These are phyloP conservation scores for Prionailurus viverrinus DNA, from an alignment of 2,113 vertebrate species.

Conservation along the genomic window DNA sequence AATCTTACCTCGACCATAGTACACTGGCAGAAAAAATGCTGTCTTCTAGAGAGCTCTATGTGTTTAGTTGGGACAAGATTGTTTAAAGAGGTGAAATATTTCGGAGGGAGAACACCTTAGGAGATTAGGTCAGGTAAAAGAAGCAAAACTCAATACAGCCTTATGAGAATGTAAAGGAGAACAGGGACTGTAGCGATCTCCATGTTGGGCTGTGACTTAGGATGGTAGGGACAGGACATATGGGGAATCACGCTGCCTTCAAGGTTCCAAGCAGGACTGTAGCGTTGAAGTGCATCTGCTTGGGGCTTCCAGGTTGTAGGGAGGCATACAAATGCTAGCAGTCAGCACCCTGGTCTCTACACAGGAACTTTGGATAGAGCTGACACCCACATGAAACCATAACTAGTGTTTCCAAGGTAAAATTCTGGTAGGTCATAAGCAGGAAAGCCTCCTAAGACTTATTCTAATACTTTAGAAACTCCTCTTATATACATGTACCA, in stretches of 20 bases:
- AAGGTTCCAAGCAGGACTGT: neutral
- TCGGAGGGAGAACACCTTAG: neutral
- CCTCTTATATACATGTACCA: neutral
- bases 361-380: neutral
- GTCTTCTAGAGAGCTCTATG: neutral
- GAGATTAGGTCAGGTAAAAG: neutral
- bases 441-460: neutral
- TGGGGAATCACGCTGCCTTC: neutral
- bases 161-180: neutral
- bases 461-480: neutral
- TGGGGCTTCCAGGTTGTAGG: neutral
- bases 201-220: neutral
- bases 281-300: neutral
- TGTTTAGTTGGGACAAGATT: neutral
- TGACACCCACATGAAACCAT: neutral
- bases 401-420: neutral
- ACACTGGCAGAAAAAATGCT: neutral
- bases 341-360: neutral
- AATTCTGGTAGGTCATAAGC: neutral
- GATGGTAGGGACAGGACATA: too few species aligned
- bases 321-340: neutral
- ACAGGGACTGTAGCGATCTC: neutral
- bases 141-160: neutral
- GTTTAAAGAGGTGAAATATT: neutral
- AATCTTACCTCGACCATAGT: too few species aligned